Evolutionary conservation across 1,140 invertebrate genomes (phyloP), one percentile per base, ranked within the genome.

Genomic region (Trichomalopsis sarcophagae): DNA sequence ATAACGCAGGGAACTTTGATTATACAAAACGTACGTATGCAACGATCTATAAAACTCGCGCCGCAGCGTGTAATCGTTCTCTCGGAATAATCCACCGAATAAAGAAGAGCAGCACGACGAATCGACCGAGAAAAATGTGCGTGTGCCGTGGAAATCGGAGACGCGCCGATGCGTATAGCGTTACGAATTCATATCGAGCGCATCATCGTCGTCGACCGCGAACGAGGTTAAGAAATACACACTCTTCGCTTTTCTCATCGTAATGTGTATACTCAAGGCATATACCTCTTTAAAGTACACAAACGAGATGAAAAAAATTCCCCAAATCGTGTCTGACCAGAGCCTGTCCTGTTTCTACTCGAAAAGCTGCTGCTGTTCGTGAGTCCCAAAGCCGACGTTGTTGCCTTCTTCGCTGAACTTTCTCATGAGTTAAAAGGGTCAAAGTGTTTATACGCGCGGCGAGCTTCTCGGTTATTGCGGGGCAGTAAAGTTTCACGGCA

Each of bases 131-230:
- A 80, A 84, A 86, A 88, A 88, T 87, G 77, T 80, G 84, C 82
- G 85, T 84, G 71, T 47, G 84, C 66, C 55, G 50, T 83, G 71
- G 82, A 86, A 88, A 88, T 88, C 66, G 68, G 55, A 87, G 85
- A 87, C 82, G 85, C 84, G 75, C 85, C 82, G 82, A 85, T 78
- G 77, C 83, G 85, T 84, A 69, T 87, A 86, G 71, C 73, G 66
- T 88, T 88, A 86, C 86, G 80, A 80, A 75, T 82, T 62, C 71
- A 62, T 40, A 30, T 27, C 40, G 33, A 69, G 33, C 44, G 47
- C 68, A 47, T 81, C 68, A 73, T 66, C 33, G 5, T 66, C 33
- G 5, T 5, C 10, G 11, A 44, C 66, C 14, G 55, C 40, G 55
- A 79, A 36, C 68, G 17, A 36, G 27, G n/a, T 80, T 69, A 9